phyloP scores from a whole-genome alignment of 2,797 vertebrate genomes.

The Urophycis tenuis region DNA sequence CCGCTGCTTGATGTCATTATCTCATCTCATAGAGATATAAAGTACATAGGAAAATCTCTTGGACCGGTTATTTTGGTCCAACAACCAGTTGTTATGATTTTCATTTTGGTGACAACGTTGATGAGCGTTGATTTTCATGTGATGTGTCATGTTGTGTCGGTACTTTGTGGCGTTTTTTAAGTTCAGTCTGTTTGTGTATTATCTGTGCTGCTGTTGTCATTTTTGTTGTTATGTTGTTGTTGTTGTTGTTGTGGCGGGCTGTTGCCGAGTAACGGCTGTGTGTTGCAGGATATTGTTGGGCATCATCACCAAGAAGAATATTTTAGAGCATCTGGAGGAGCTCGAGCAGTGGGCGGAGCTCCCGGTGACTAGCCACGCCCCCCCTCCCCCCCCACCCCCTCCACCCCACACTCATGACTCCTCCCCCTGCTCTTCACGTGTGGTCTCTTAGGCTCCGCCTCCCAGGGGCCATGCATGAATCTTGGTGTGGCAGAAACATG shows the following conservation, averaged over 20 bases:
- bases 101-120: neutral
- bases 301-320: slow-evolving; percentile 99
- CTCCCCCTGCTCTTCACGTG: slow-evolving; percentile 60
- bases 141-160: slow-evolving; percentile 23
- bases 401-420: too few relatives aligned
- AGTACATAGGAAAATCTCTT: too few relatives aligned
- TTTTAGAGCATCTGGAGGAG: slow-evolving; percentile 99
- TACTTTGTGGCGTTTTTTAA: slow-evolving; percentile 35
- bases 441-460: slow-evolving; percentile 70
- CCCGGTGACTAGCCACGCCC: slow-evolving; percentile 95
- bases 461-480: slow-evolving; percentile 83
- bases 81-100: neutral
- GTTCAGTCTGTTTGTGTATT: slow-evolving; percentile 47
- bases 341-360: slow-evolving; percentile 94
- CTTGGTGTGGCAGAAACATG: slow-evolving; percentile 61
- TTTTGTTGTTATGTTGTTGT: slow-evolving; percentile 54
- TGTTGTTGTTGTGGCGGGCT: slow-evolving; percentile 48
- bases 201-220: slow-evolving; percentile 57
- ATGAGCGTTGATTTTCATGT: slow-evolving; percentile 10
- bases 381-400: too few relatives aligned
- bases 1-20: too few relatives aligned
- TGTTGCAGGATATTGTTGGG: slow-evolving; percentile 99
- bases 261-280: slow-evolving; percentile 90
- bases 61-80: neutral
- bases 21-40: too few relatives aligned